Evolutionary conservation across 2,113 vertebrate species (phyloP), one percentile per base, ranked within the genome.

Genomic region (Empidonax traillii): DNA sequence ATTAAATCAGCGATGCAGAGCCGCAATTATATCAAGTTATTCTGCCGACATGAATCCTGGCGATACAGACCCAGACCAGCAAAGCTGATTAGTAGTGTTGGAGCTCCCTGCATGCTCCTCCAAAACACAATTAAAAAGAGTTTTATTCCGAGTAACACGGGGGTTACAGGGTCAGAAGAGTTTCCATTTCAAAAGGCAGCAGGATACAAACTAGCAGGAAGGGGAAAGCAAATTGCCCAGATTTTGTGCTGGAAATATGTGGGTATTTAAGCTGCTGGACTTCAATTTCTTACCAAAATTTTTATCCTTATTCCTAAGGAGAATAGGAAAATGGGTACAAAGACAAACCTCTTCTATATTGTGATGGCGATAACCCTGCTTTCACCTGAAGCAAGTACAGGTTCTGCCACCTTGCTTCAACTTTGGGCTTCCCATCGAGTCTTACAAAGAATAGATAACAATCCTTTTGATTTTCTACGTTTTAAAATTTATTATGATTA

Each of bases 51-150:
- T 78, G 87, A 96, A 92, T 88, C 91, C 83, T 74, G 53, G 95
- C 92, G 93, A 96, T 81, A 85, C 77, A 94, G 93, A 97, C 90
- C 79, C 90, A 95, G 92, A 58, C 59, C 88, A 90, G 94, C 85
- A 97, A 94, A 97, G 94, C 96, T 97, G 94, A 98, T 97, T 97
- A 97, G 97, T 76, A 96, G 94, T 96, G 96, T 90, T 94, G 96
- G 96, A 96, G 89, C 94, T 89, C 84, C 94, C 79, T 74, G 93
- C 77, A 71, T 91, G 95, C 66, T 93, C 74, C 81, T 96, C 94
- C 93, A 95, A 95, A 97, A 97, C 87, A 96, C 95, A 97, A 97
- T 98, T 98, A 98, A 95, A 97, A 97, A 94, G 96, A 97, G 93
- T 96, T 94, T 95, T 94, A 94, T 96, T 96, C 86, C 63, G 80